Percentiles rank a stretch among this genome's conserved stretches.
phyloP scores from a whole-genome alignment of 1,140 invertebrate genomes.

The Nixonia krombeini region DNA sequence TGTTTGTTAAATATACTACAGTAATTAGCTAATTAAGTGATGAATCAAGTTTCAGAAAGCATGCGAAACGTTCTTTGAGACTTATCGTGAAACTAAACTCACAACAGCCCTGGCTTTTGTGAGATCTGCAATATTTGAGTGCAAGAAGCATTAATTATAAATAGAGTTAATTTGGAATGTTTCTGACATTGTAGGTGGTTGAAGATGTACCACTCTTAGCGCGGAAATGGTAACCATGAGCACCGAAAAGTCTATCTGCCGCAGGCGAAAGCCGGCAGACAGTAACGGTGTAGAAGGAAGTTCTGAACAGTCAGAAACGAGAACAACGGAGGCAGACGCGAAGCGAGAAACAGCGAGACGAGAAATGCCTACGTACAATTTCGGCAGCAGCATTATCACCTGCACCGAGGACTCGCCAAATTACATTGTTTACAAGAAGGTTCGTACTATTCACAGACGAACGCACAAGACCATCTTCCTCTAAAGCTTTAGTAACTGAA shows the following conservation, averaged over 20 bases:
- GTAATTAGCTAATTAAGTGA: too few relatives aligned
- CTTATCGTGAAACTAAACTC: too few relatives aligned
- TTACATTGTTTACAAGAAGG: conserved; percentile 67
- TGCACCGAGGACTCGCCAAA: conserved; percentile 65
- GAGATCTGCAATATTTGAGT: too few relatives aligned
- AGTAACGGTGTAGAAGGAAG: conserved; percentile 52
- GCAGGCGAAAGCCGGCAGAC: conserved; percentile 59
- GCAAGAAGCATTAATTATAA: not conserved
- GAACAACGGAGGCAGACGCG: conserved; percentile 36
- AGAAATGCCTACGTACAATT: conserved; percentile 45
- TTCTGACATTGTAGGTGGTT: conserved; percentile 13
- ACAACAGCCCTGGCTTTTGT: too few relatives aligned
- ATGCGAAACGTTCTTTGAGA: too few relatives aligned
- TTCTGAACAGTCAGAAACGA: conserved; percentile 43
- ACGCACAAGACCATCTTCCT: too few relatives aligned
- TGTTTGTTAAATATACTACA: too few relatives aligned
- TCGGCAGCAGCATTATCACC: conserved; percentile 52
- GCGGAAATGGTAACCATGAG: conserved; percentile 70
- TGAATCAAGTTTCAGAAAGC: too few relatives aligned
- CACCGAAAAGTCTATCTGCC: conserved; percentile 66
- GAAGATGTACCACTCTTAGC: conserved; percentile 47
- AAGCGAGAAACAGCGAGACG: conserved; percentile 46
- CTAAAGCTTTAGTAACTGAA: too few relatives aligned
- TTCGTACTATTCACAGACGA: too few relatives aligned
- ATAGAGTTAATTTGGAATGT: not conserved